phyloP scores from a whole-genome alignment of 2,113 vertebrate species.

The Calidris pugnax region DNA sequence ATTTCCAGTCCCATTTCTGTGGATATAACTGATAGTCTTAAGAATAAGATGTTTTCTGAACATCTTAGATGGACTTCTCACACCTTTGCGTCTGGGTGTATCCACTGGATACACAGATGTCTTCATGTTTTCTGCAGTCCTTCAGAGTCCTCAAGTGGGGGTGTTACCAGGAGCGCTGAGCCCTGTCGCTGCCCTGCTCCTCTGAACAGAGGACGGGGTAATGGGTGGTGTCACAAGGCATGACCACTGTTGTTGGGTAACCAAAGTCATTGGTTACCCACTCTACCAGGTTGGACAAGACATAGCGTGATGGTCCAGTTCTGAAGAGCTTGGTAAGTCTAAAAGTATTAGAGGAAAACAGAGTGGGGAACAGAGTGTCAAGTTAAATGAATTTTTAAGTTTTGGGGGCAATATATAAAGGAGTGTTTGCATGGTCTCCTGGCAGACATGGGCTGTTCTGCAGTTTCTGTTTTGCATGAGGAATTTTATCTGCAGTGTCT shows the following conservation, averaged over 20 bases:
- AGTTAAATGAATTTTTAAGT: background rate
- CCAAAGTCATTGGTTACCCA: background rate
- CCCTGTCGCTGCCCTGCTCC: background rate
- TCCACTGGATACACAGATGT: rapidly evolving
- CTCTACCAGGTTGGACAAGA: background rate
- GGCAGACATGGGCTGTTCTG: background rate
- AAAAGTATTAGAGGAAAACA: background rate
- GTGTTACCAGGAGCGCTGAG: rapidly evolving
- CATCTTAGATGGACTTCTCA: rapidly evolving
- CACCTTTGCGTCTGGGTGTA: background rate
- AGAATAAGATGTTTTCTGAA: background rate
- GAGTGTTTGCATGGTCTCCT: background rate
- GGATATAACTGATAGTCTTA: background rate
- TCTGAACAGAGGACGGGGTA: background rate
- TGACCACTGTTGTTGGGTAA: background rate
- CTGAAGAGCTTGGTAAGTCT: background rate
- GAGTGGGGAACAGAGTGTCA: background rate
- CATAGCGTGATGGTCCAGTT: background rate
- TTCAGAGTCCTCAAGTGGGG: background rate
- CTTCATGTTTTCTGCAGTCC: background rate
- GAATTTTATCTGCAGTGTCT: background rate
- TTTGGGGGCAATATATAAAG: background rate
- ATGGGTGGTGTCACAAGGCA: rapidly evolving
- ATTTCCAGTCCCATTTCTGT: background rate
- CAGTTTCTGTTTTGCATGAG: background rate